Conservation (phyloP, 2,113 vertebrate species). For the Psittacus erithacus region DNA sequence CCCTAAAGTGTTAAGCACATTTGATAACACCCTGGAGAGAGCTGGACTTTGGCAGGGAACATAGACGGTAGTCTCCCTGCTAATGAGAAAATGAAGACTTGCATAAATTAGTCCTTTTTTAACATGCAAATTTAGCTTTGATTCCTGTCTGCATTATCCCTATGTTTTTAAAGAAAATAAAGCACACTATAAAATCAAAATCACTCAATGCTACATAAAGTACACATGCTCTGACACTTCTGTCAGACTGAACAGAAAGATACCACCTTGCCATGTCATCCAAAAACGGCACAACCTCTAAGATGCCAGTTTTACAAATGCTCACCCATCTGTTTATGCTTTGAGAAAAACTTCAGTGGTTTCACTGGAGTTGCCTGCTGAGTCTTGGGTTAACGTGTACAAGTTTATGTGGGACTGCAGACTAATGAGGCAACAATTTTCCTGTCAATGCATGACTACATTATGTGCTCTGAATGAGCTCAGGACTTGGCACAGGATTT, state of each 20-base stretch:
- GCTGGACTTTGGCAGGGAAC: neutral
- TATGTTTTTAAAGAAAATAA: neutral
- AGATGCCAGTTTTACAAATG: neutral
- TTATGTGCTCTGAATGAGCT: slow-evolving; percentile 8
- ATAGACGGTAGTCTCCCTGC: neutral
- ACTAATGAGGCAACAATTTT: neutral
- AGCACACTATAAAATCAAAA: neutral
- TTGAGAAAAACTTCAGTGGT: neutral
- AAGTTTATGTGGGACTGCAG: neutral
- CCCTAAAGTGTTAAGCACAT: neutral
- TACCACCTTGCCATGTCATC: neutral
- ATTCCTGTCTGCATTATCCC: neutral
- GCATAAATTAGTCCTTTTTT: neutral
- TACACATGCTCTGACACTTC: neutral
- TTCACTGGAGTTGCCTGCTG: slow-evolving; percentile 10
- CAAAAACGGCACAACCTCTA: neutral
- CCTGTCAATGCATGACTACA: neutral
- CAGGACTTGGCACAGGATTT: neutral
- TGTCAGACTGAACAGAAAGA: neutral
- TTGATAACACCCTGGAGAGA: neutral
- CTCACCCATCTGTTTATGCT: neutral
- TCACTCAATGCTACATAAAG: neutral
- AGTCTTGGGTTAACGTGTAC: neutral
- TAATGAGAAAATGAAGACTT: neutral
- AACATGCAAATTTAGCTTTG: neutral